Conservation (phyloP, 1,140 invertebrate species). For the Ceratoteleas bidentatus region DNA sequence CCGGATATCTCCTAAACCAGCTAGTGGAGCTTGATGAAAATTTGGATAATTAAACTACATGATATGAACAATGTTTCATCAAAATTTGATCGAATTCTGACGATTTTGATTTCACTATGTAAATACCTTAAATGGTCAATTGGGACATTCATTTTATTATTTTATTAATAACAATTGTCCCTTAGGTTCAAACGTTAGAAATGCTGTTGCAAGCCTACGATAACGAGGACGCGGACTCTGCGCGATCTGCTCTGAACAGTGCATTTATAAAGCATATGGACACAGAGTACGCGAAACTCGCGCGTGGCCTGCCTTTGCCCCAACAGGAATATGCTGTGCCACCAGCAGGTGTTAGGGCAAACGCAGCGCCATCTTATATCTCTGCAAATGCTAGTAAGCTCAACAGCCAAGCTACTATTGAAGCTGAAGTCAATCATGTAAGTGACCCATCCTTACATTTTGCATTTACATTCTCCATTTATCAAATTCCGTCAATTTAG, state of each 20-base stretch:
- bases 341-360: slow-evolving; percentile 84
- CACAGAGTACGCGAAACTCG: slow-evolving; percentile 93
- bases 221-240: slow-evolving; percentile 92
- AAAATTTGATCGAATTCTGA: no score
- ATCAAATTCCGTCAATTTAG: no score
- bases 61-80: no score
- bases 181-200: slow-evolving; percentile 90
- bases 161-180: no score
- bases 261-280: slow-evolving; percentile 98
- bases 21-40: no score
- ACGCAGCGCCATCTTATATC: slow-evolving; percentile 87
- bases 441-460: no score
- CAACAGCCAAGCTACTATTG: slow-evolving; percentile 72
- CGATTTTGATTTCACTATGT: no score
- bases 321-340: slow-evolving; percentile 81
- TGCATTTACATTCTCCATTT: no score
- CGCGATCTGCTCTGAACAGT: slow-evolving; percentile 87
- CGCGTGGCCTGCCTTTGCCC: slow-evolving; percentile 88
- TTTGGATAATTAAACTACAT: no score
- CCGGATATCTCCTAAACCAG: no score
- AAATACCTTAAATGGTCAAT: no score
- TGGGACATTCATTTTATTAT: no score
- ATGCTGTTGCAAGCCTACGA: slow-evolving; percentile 93
- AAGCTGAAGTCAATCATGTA: slow-evolving; percentile 77
- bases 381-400: slow-evolving; percentile 82